Evolutionary conservation across 2,888 invertebrate genomes (phyloP), one percentile per base, ranked within the genome.

Genomic region (Rhyacophila evoluta): DNA sequence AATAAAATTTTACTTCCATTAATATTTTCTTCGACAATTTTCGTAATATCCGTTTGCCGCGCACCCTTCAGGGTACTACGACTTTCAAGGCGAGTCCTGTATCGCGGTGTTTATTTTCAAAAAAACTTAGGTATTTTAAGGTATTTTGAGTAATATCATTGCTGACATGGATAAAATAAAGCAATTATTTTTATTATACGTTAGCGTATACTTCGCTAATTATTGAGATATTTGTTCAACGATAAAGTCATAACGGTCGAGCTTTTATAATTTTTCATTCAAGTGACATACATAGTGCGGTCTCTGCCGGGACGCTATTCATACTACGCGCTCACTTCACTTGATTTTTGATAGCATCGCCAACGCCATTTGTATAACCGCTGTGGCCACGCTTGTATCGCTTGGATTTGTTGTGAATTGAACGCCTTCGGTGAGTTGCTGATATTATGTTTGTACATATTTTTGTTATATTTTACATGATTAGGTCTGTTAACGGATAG

Each of bases 221-320:
- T n/a, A n/a, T n/a, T n/a, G n/a, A n/a, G n/a, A n/a, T n/a, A n/a
- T n/a, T n/a, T n/a, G n/a, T n/a, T n/a, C n/a, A 55, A 25, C 12
- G 25, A 55, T 55, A 55, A 55, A 19, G 19, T 5, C 55, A 55
- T 55, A 55, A 55, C 55, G 55, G 55, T 10, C 55, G 19, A 55
- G 55, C 55, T 73, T 77, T 29, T 27, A 71, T 77, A 68, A 72
- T 74, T 78, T 29, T 55, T 55, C 55, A 72, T 78, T 74, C 19
- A 68, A 74, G 74, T 67, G 25, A 33, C 74, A 77, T 55, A 55
- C 67, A 67, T 39, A 74, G 41, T 37, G 79, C 77, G 79, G 77
- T 77, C 79, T 79, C 79, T 79, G 74, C 70, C 69, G 79, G 79
- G 79, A 79, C 79, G 79, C 79, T 74, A 75, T 33, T 73, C 72